phyloP scores from a whole-genome alignment of 1,140 invertebrate genomes.

The Drosophila sucinea region DNA sequence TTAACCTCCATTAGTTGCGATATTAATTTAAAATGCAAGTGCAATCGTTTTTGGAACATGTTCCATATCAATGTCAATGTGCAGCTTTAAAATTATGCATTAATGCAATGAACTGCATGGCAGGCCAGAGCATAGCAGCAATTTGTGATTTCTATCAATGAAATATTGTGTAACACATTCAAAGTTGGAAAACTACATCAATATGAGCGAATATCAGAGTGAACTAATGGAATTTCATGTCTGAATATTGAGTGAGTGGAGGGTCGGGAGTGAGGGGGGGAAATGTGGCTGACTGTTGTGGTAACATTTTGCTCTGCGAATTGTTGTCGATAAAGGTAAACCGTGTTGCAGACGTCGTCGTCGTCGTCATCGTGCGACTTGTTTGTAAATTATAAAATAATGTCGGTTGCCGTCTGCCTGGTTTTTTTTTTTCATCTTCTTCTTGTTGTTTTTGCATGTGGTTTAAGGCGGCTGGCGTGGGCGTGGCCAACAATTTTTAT shows the following conservation, averaged over 20 bases:
- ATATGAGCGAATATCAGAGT: background rate
- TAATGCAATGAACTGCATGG: conserved; percentile 3
- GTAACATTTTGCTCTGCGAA: conserved; percentile 24
- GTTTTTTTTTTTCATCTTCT: background rate
- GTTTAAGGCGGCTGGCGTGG: conserved; percentile 14
- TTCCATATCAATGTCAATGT: background rate
- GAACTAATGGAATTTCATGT: conserved; percentile 66
- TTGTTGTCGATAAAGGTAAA: conserved; percentile 72
- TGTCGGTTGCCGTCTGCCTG: conserved; percentile 56
- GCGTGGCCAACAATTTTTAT: conserved; percentile 61
- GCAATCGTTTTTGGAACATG: no score
- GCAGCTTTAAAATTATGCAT: background rate
- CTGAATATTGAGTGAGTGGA: conserved; percentile 20
- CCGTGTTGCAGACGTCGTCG: conserved; percentile 60
- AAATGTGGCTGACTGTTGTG: background rate
- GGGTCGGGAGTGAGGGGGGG: background rate
- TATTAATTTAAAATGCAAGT: background rate
- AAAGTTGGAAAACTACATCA: conserved; percentile 25
- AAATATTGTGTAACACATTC: conserved; percentile 42
- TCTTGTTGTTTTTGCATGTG: conserved; percentile 46
- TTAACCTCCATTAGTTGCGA: background rate
- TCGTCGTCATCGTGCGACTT: conserved; percentile 46
- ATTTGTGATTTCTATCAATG: conserved; percentile 72
- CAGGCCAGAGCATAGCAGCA: conserved; percentile 10
- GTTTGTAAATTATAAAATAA: conserved; percentile 81